Evolutionary conservation across 2,113 vertebrate genomes (phyloP).

Genomic region (Penelope pileata): DNA sequence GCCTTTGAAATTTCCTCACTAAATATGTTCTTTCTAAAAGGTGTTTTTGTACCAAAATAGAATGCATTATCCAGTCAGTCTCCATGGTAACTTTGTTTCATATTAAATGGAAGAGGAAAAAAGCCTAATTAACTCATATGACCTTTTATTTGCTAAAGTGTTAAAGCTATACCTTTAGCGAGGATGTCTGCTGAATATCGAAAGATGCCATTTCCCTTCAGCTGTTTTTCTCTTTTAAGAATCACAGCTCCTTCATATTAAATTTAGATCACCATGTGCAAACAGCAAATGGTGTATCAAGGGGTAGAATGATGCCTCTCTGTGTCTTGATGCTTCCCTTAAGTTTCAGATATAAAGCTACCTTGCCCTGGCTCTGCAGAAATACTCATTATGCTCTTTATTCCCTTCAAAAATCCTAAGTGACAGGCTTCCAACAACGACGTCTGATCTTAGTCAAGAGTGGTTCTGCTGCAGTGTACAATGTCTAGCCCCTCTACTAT

Average conservation of each 20-base stretch:
- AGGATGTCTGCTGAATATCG: background rate
- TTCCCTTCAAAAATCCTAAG: background rate
- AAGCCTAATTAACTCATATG: conserved; percentile 69
- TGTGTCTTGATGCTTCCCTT: conserved; percentile 6
- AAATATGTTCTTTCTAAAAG: conserved; percentile 53
- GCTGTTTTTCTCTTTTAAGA: background rate
- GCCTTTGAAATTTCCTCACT: conserved; percentile 42
- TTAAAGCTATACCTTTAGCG: conserved; percentile 26
- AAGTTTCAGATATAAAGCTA: background rate
- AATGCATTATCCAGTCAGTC: conserved; percentile 63
- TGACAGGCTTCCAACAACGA: background rate
- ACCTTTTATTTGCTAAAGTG: conserved; percentile 64
- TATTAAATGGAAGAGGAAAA: conserved; percentile 71
- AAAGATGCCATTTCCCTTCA: background rate
- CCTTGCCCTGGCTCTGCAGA: background rate
- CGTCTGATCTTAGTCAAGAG: background rate
- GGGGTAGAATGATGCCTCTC: background rate
- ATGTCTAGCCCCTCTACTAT: background rate
- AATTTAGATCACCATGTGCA: background rate
- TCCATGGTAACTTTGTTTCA: conserved; percentile 79
- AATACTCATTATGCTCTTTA: background rate
- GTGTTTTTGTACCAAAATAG: conserved; percentile 61
- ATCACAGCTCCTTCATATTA: background rate
- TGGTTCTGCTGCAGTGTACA: background rate
- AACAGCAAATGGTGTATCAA: background rate